These are phyloP conservation scores for Agriopis leucophaearia DNA, from an alignment of 2,888 invertebrate species.

Conservation along the genomic window DNA sequence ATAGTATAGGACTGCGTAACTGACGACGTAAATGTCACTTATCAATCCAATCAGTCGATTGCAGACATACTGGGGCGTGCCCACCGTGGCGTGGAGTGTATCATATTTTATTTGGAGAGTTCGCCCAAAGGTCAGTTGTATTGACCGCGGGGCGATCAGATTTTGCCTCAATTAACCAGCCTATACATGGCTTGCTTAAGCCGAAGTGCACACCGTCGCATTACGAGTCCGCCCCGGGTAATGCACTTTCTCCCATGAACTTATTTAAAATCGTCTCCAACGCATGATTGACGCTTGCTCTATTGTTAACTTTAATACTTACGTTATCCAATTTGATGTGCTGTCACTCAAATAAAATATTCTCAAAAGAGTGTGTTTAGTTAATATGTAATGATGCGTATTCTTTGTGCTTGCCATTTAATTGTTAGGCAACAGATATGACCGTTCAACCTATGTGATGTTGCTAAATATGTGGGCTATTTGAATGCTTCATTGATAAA, in stretches of 20 bases:
- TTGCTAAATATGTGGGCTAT: conserved; percentile 61
- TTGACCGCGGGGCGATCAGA: conserved; percentile 57
- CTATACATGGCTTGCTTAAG: conserved; percentile 57
- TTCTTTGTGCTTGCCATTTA: conserved; percentile 82
- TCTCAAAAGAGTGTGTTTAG: conserved; percentile 74
- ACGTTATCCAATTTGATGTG: conserved; percentile 77
- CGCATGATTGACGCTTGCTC: conserved; percentile 73
- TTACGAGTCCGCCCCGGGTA: conserved; percentile 66
- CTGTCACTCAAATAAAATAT: conserved; percentile 78
- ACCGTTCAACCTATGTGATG: conserved; percentile 74
- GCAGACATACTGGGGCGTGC: conserved; percentile 47
- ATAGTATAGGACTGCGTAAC: conserved; percentile 39
- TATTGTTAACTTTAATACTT: conserved; percentile 76
- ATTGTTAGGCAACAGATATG: conserved; percentile 77
- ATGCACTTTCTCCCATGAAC: conserved; percentile 80
- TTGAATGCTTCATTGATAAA: conserved; percentile 56
- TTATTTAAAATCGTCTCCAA: conserved; percentile 85
- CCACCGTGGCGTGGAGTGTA: conserved; percentile 40
- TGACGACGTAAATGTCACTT: conserved; percentile 49
- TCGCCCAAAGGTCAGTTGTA: conserved; percentile 58
- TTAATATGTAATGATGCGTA: conserved; percentile 83
- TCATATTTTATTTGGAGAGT: conserved; percentile 51
- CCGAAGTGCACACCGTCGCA: conserved; percentile 50
- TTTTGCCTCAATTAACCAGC: conserved; percentile 68
- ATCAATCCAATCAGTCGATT: conserved; percentile 59